phyloP scores from a whole-genome alignment of 2,113 vertebrate genomes.

The Vulpes vulpes region DNA sequence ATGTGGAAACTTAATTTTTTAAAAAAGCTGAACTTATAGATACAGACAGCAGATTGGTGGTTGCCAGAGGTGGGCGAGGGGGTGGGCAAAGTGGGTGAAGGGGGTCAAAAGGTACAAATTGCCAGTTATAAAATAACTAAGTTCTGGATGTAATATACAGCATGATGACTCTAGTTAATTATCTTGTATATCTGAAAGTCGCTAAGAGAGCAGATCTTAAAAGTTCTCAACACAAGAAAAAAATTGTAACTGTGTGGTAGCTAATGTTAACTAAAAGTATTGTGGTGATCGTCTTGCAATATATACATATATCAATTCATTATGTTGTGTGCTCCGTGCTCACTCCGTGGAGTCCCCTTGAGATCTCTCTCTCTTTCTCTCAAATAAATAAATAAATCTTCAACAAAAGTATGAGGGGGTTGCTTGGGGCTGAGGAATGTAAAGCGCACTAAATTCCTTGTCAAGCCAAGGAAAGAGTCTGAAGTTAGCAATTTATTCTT shows the following conservation, averaged over 20 bases:
- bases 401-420: background rate
- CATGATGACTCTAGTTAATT: background rate
- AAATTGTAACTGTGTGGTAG: background rate
- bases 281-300: background rate
- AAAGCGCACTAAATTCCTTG: background rate
- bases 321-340: background rate
- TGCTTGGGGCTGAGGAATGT: background rate
- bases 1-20: background rate
- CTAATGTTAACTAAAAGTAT: background rate
- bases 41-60: background rate
- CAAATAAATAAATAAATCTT: background rate
- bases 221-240: background rate
- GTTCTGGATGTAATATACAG: background rate
- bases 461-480: background rate
- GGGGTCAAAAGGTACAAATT: background rate
- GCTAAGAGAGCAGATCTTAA: background rate
- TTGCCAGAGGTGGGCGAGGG: background rate
- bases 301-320: background rate
- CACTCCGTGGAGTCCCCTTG: background rate
- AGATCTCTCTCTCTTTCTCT: background rate
- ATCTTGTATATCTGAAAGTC: background rate
- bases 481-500: background rate
- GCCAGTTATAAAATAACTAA: background rate
- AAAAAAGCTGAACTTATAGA: background rate
- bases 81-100: background rate